Evolutionary conservation across 1,140 invertebrate genomes (phyloP), one percentile per base, ranked within the genome.

Genomic region (Cherax quadricarinatus): DNA sequence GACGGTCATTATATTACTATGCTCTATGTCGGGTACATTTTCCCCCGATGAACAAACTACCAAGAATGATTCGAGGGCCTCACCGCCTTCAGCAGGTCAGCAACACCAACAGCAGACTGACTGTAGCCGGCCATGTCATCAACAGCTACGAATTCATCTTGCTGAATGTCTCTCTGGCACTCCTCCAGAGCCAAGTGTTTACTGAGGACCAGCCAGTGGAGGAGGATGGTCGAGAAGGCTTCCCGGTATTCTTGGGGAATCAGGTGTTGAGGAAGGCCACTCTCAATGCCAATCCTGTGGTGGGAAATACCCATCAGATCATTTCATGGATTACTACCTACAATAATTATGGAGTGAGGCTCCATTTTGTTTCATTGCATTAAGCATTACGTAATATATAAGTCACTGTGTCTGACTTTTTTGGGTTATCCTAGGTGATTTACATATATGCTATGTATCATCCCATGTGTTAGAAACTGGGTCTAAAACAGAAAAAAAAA

Each of bases 151-250:
- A 91, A 87, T 41, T 86, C 48, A 24, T 91, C 90, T 41, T 87
- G 24, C 49, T 82, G 57, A 49, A 91, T 70, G 41, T 91, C 90
- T 10, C 70, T 79, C 10, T 91, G 57, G 16, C 86, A 21, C 78
- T 91, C 90, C n/a, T 80, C 51, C 30, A 91, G 62, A 51, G 90
- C 84, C 41, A 91, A 78, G 83, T 81, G 84, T 14, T 86, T 86
- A 78, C 90, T 91, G 60, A 91, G 84, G 24, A 78, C 70, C 53
- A 91, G 78, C 90, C 90, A 91, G 16, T 91, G 90, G 14, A 81
- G 57, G 30, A 86, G 18, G 9, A 51, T 51, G 10, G 4, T 49
- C 9, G 73, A 81, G 48, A 86, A 91, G 49, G 84, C 85, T 21
- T 86, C 62, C 1, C 84, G 84, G 62, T 86, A 91, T 24, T 86